Evolutionary conservation across 1,140 invertebrate genomes (phyloP).

Genomic region (Bemisia tabaci): DNA sequence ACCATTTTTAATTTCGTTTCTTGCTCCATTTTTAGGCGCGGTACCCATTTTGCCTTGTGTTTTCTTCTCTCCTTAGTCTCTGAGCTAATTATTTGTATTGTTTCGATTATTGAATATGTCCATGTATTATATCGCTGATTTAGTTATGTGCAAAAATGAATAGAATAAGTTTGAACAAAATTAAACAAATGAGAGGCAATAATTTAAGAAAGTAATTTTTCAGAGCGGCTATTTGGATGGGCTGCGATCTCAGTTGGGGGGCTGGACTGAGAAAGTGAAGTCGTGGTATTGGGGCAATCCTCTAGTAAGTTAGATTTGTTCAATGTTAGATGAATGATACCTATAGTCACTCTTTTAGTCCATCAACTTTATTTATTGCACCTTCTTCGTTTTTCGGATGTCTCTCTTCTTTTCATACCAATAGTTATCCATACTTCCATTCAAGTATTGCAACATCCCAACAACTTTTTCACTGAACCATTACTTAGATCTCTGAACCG

Average conservation of each 20-base stretch:
- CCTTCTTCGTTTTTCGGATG: not conserved
- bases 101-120: too few species aligned
- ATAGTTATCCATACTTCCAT: not conserved
- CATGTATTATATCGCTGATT: too few species aligned
- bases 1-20: too few species aligned
- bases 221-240: slow-evolving; percentile 82
- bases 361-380: not conserved
- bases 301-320: slow-evolving; percentile 59
- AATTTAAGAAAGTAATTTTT: slow-evolving; percentile 23
- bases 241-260: slow-evolving; percentile 77
- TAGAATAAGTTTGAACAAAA: not conserved
- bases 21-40: too few species aligned
- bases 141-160: too few species aligned
- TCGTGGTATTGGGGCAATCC: slow-evolving; percentile 88
- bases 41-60: too few species aligned
- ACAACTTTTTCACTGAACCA: too few species aligned
- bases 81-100: too few species aligned
- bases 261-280: slow-evolving; percentile 84
- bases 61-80: too few species aligned
- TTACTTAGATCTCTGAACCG: too few species aligned
- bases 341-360: not conserved
- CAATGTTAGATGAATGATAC: not conserved
- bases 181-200: not conserved
- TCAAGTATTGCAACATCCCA: too few species aligned
- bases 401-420: not conserved